phyloP scores from a whole-genome alignment of 2,797 vertebrate genomes.

The Holocentrus rufus region DNA sequence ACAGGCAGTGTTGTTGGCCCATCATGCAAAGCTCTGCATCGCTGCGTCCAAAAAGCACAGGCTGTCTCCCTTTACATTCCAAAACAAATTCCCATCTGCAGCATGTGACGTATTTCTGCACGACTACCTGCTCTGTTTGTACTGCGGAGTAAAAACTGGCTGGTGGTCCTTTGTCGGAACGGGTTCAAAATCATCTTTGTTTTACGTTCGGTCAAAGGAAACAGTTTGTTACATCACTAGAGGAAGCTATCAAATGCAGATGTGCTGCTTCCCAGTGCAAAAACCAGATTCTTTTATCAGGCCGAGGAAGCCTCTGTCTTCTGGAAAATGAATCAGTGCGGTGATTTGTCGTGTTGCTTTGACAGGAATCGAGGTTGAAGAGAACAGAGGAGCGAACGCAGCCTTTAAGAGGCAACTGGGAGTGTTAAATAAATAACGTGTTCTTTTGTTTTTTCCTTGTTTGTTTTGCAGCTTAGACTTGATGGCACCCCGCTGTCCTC shows the following conservation, averaged over 20 bases:
- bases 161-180: background rate
- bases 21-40: background rate
- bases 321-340: background rate
- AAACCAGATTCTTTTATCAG: too few species aligned
- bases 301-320: too few species aligned
- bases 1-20: too few species aligned
- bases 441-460: background rate
- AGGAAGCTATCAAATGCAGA: too few species aligned
- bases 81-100: background rate
- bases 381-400: background rate
- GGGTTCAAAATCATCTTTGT: background rate
- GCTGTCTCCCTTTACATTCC: background rate
- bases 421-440: background rate
- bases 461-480: constrained; percentile 84
- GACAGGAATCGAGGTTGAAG: background rate
- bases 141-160: too few species aligned
- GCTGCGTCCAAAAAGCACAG: background rate
- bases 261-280: too few species aligned
- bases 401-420: too few species aligned
- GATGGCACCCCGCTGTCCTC: constrained; percentile 85
- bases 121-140: too few species aligned
- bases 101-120: background rate
- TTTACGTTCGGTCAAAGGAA: background rate
- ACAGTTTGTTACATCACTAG: too few species aligned
- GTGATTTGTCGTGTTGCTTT: background rate